Evolutionary conservation across 2,113 vertebrate genomes (phyloP).

Genomic region (Cottus gobio): DNA sequence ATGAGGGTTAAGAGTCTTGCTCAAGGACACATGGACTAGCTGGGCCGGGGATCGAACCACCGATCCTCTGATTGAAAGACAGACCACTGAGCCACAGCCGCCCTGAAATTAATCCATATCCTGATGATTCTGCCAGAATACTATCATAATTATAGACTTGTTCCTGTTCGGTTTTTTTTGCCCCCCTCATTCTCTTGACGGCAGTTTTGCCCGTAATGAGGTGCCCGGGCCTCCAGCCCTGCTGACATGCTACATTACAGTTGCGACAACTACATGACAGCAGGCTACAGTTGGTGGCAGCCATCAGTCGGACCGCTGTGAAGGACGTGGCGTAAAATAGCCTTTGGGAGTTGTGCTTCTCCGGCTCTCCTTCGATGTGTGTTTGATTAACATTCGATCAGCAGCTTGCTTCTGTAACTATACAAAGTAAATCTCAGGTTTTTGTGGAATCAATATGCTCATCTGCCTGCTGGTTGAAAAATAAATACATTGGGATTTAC

Average conservation of each 20-base stretch:
- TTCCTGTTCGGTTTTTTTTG: neutral
- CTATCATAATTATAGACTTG: conserved; percentile 1
- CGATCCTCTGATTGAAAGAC: too few species aligned
- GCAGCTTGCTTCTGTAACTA: neutral
- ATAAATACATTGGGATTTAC: neutral
- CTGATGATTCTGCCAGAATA: neutral
- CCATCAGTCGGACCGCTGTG: conserved; percentile 54
- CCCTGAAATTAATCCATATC: neutral
- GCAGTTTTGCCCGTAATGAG: conserved; percentile 54
- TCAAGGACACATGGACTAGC: too few species aligned
- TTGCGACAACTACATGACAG: conserved; percentile 62
- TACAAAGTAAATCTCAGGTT: neutral
- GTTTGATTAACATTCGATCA: conserved; percentile 12
- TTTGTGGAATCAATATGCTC: neutral
- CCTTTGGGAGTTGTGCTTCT: conserved; percentile 50
- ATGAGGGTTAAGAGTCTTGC: too few species aligned
- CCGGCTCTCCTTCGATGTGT: neutral
- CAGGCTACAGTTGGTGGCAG: conserved; percentile 65
- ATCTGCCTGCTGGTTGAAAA: neutral
- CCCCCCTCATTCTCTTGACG: conserved; percentile 44
- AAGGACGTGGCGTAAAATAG: conserved; percentile 50
- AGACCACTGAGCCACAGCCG: too few species aligned
- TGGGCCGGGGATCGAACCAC: too few species aligned
- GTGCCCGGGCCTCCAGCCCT: conserved; percentile 26
- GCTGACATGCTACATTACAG: conserved; percentile 63